Percentiles rank a stretch among this genome's conserved stretches.
These are phyloP conservation scores for Muscidifurax raptorellus DNA, from an alignment of 1,140 invertebrate genomes.

Conservation along the genomic window DNA sequence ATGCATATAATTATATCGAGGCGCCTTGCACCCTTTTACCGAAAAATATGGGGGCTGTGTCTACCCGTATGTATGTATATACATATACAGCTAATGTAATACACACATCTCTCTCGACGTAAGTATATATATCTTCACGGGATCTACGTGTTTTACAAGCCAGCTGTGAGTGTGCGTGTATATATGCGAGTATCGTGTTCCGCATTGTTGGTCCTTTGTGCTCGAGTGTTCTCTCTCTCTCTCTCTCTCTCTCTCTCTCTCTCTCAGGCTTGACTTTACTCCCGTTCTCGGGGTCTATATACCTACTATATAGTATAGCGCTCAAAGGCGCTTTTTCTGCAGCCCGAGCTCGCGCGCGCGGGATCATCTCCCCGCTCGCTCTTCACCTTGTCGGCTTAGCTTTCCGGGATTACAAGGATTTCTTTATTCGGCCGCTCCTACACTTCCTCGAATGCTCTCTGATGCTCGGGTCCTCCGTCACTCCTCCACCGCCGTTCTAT, in stretches of 20 bases:
- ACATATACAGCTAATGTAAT: no score
- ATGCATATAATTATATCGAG: background rate
- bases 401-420: conserved; percentile 67
- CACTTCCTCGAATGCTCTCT: conserved; percentile 30
- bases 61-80: no score
- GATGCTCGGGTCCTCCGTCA: background rate
- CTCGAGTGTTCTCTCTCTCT: conserved; percentile 50
- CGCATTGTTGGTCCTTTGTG: conserved; percentile 70
- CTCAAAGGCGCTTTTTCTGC: conserved; percentile 1
- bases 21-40: background rate
- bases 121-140: conserved; percentile 68
- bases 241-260: conserved; percentile 54
- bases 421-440: conserved; percentile 60
- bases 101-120: background rate
- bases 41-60: background rate
- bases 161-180: conserved; percentile 62
- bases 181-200: conserved; percentile 61
- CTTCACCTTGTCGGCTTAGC: conserved; percentile 66
- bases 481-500: background rate
- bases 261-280: conserved; percentile 67
- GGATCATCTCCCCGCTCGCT: conserved; percentile 40
- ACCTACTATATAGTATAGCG: background rate
- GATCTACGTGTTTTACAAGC: conserved; percentile 74
- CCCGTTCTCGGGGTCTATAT: conserved; percentile 55
- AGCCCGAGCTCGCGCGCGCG: conserved; percentile 15